phyloP scores from a whole-genome alignment of 2,888 invertebrate species.

The Chironomus riparius region DNA sequence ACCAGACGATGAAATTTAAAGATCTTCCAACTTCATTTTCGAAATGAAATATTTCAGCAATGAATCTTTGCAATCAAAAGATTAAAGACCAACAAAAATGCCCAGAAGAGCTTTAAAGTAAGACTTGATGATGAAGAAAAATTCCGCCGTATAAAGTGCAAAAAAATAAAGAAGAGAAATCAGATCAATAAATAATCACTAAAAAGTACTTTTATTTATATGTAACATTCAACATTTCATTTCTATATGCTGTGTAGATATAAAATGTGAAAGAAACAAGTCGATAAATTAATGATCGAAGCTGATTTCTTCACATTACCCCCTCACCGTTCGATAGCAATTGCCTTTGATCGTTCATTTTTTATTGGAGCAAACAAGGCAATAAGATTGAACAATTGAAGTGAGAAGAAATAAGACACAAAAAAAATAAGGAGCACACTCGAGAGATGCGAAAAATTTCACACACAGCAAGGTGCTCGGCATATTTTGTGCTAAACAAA shows the following conservation, averaged over 20 bases:
- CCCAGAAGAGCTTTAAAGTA: too few relatives aligned
- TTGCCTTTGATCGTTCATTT: neutral
- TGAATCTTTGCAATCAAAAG: too few relatives aligned
- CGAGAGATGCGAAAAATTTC: neutral
- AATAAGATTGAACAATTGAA: too few relatives aligned
- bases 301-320: neutral
- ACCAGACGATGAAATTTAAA: too few relatives aligned
- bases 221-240: neutral
- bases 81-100: too few relatives aligned
- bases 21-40: too few relatives aligned
- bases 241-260: neutral
- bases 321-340: neutral
- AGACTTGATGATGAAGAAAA: too few relatives aligned
- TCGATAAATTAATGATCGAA: neutral
- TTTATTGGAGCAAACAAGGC: too few relatives aligned
- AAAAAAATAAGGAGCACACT: neutral
- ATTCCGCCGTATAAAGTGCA: too few relatives aligned
- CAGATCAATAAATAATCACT: neutral
- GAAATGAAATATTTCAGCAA: too few relatives aligned
- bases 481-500: neutral
- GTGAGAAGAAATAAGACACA: too few relatives aligned
- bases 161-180: neutral
- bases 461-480: constrained; percentile 1
- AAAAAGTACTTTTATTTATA: neutral
- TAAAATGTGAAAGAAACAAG: neutral